Base-by-base conservation (phyloP, 2,797 vertebrate genomes). In the Muscicapa striata region DNA sequence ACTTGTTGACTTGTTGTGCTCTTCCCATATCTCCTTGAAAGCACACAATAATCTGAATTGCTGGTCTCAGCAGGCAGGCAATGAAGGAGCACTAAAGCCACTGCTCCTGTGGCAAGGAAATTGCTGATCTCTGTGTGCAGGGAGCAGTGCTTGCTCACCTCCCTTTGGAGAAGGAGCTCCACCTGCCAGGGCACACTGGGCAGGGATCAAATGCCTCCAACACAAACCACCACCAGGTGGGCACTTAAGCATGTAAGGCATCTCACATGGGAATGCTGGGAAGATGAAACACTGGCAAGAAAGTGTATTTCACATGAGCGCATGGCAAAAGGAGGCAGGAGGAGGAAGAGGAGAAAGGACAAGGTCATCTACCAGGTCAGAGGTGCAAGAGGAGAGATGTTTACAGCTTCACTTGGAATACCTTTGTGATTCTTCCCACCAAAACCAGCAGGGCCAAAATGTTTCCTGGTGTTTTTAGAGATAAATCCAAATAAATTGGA, bases 1-100 rank as follows among this genome's bases (percentile, higher is more conserved):
- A 54, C 40, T 78, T 80, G 34, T 68, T 90, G 51, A 54, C 40
- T 78, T 74, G 38, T 68, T 90, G 48, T 29, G 34, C 43, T 89
- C 89, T 73, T 84, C 55, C 67, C 57, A 51, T 2, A 1, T 49
- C 57, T 61, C 69, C 61, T 70, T 70, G 76, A 64, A 81, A 4
- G 12, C 14, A 67, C 34, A n/a, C 68, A 63, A 36, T 52, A 66
- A 92, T 27, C 73, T 22, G 32, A 93, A 69, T 51, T 66, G 54
- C 26, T 51, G 76, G 83, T 78, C 82, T 93, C 85, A 48, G 84
- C 49, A 68, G 81, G 67, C 70, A 84, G 63, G 63, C 63, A 70
- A 18, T 40, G 63, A 82, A 70, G 67, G 38, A 77, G 48, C 70
- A 49, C 41, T 70, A 57, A 90, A 79, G 48, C n/a, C 77, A 55